Evolutionary conservation across 2,797 vertebrate species (phyloP).

Genomic region (Spheniscus humboldti): DNA sequence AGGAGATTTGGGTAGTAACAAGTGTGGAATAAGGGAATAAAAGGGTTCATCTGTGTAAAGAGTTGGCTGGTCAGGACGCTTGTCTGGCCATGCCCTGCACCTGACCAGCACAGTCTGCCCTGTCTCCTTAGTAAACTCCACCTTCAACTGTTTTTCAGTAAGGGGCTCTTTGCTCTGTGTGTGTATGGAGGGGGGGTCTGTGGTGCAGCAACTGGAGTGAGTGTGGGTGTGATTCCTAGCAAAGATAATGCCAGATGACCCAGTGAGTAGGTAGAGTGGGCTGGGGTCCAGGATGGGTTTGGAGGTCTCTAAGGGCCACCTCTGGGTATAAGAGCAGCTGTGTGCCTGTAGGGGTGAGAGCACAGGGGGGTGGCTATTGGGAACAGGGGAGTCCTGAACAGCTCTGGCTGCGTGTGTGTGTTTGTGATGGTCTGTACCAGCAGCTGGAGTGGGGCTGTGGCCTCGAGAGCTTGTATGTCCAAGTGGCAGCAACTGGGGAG

Average conservation of each 20-base stretch:
- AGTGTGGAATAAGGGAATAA: not conserved
- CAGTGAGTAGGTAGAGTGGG: not conserved
- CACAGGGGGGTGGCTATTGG: rapidly evolving
- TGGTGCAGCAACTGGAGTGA: not conserved
- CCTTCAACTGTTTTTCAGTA: not conserved
- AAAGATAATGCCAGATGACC: not conserved
- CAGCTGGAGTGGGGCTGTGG: not conserved
- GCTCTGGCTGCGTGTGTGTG: not conserved
- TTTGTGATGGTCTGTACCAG: not conserved
- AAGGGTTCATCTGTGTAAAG: not conserved
- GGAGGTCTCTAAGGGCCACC: not conserved
- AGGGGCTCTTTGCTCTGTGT: not conserved
- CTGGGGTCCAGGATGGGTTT: not conserved
- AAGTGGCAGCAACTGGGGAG: not conserved
- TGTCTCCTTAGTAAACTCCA: not conserved
- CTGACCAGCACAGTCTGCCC: not conserved
- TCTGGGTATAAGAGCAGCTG: not conserved
- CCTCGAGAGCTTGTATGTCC: not conserved
- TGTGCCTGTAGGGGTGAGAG: not conserved
- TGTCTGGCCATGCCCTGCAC: not conserved
- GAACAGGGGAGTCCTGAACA: not conserved
- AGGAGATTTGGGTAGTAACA: not conserved
- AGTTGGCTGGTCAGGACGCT: not conserved
- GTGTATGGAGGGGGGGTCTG: not conserved
- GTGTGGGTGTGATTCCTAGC: not conserved